These are phyloP conservation scores for Aphodius sticticus DNA, from an alignment of 2,888 invertebrate species.

Conservation along the genomic window DNA sequence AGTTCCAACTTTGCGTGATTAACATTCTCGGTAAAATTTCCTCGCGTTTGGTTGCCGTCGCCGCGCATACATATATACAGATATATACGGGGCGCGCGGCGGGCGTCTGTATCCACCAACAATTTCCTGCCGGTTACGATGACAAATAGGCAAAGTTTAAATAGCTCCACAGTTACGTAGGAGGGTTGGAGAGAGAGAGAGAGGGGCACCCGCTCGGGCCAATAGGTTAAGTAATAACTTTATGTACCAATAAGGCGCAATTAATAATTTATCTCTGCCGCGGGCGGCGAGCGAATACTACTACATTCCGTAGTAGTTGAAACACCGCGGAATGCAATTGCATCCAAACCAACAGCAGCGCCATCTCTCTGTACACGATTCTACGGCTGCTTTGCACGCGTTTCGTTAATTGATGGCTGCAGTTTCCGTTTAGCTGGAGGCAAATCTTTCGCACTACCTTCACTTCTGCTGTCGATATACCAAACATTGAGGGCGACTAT, in stretches of 20 bases:
- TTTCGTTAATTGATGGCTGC: constrained; percentile 21
- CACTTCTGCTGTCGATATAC: too few relatives aligned
- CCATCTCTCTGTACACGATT: neutral
- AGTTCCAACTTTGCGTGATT: constrained; percentile 33
- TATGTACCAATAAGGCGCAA: constrained; percentile 34
- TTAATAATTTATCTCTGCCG: constrained; percentile 32
- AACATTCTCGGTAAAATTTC: constrained; percentile 27
- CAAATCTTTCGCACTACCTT: neutral
- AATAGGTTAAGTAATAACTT: constrained; percentile 38
- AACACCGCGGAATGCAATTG: constrained; percentile 1
- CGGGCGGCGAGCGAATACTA: neutral
- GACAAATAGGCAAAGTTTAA: constrained; percentile 39
- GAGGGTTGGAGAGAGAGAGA: neutral
- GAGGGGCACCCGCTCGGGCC: neutral
- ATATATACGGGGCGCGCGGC: constrained; percentile 19
- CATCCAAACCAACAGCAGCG: neutral
- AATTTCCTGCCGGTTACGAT: constrained; percentile 34
- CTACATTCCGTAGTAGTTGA: constrained; percentile 7
- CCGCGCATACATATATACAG: constrained; percentile 27
- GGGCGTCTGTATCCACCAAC: constrained; percentile 21
- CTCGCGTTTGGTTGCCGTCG: neutral
- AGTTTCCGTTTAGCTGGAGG: neutral
- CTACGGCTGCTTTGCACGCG: neutral
- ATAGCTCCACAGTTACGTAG: constrained; percentile 32
- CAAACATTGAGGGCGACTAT: too few relatives aligned